These are phyloP conservation scores for Sceloporus tristichus DNA, from an alignment of 2,113 vertebrate genomes.

Conservation along the genomic window DNA sequence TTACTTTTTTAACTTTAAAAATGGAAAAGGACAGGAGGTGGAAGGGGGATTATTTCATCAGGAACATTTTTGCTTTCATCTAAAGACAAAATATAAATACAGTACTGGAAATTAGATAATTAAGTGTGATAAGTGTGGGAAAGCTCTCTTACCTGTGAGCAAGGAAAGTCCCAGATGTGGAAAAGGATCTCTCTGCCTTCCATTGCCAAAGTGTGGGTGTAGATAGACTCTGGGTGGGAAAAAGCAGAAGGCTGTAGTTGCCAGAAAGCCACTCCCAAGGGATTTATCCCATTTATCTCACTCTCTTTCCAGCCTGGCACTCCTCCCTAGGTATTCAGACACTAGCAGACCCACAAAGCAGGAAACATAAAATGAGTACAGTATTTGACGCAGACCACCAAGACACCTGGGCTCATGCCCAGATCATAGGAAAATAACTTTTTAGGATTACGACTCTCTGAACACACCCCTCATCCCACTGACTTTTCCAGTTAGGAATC, in stretches of 20 bases:
- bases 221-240: conserved; percentile 83
- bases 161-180: conserved; percentile 87
- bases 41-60: neutral
- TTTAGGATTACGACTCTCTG: too few species aligned
- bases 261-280: neutral
- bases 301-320: neutral
- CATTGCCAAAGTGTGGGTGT: conserved; percentile 81
- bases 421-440: too few species aligned
- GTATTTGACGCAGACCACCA: too few species aligned
- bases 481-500: too few species aligned
- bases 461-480: too few species aligned
- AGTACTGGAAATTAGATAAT: neutral
- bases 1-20: too few species aligned
- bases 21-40: neutral
- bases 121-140: neutral
- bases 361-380: too few species aligned
- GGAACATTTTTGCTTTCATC: neutral
- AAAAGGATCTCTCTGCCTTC: conserved; percentile 84
- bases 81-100: neutral
- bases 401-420: too few species aligned
- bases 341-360: accelerated
- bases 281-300: neutral
- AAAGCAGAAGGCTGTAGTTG: neutral
- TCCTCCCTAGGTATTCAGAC: neutral
- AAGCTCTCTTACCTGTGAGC: conserved; percentile 78